phyloP scores from a whole-genome alignment of 2,888 invertebrate species.

The Agriopis leucophaearia region DNA sequence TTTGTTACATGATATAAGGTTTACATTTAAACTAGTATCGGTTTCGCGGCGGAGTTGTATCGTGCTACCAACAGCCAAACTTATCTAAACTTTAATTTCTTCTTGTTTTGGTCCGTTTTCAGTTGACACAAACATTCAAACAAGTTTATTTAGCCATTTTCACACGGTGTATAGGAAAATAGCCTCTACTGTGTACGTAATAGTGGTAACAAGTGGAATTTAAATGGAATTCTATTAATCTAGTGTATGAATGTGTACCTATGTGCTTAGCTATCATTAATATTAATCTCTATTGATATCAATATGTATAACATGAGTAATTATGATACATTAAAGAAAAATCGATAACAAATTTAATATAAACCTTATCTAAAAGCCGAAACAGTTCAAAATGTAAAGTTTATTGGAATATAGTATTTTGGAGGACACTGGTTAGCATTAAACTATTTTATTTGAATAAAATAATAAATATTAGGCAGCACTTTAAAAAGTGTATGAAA shows the following conservation, averaged over 20 bases:
- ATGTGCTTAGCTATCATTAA: conserved; percentile 33
- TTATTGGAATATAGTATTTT: conserved; percentile 27
- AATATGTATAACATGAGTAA: conserved; percentile 24
- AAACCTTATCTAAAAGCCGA: conserved; percentile 23
- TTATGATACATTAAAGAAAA: conserved; percentile 23
- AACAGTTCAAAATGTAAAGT: conserved; percentile 5
- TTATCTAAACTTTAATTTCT: not conserved
- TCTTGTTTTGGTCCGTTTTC: conserved; percentile 26
- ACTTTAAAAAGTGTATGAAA: conserved; percentile 12
- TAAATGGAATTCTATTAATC: conserved; percentile 15
- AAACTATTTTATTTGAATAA: conserved; percentile 10
- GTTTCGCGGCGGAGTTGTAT: too few relatives aligned
- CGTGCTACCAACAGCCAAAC: not conserved
- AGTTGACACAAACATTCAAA: conserved; percentile 22
- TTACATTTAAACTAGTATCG: too few relatives aligned
- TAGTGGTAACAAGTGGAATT: conserved; percentile 30
- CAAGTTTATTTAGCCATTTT: conserved; percentile 13
- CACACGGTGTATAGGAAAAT: conserved; percentile 12
- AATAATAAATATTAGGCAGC: not conserved
- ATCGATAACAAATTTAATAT: conserved; percentile 27
- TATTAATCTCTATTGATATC: conserved; percentile 36
- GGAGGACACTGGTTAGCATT: conserved; percentile 43
- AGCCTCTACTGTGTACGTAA: conserved; percentile 27
- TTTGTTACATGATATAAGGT: too few relatives aligned
- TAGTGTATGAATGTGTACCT: conserved; percentile 37